Conservation (phyloP, 2,888 invertebrate species). For the Drosophila vallismaia region DNA sequence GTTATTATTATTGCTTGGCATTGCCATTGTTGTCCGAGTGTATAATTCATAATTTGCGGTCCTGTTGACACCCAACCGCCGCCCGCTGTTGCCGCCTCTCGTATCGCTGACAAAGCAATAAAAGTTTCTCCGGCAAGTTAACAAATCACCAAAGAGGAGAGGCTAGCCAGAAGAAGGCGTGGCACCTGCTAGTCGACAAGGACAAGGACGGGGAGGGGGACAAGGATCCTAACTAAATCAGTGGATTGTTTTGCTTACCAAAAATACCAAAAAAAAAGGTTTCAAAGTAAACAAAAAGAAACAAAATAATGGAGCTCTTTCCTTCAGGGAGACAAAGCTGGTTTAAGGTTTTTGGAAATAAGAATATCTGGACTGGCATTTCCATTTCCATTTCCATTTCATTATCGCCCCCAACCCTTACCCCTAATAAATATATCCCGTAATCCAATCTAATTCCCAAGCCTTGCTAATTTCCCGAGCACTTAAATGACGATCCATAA, state of each 20-base stretch:
- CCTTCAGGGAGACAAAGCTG: background rate
- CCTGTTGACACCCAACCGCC: constrained; percentile 2
- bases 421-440: too few relatives aligned
- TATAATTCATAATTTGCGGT: constrained; percentile 71
- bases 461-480: background rate
- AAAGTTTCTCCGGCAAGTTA: constrained; percentile 72
- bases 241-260: background rate
- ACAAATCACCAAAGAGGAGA: constrained; percentile 65
- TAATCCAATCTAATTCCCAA: background rate
- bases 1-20: background rate
- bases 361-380: too few relatives aligned
- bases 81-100: constrained; percentile 19
- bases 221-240: background rate
- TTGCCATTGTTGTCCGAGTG: constrained; percentile 37
- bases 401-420: too few relatives aligned
- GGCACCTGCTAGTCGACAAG: constrained; percentile 7
- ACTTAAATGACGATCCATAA: constrained; percentile 4
- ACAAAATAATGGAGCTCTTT: background rate
- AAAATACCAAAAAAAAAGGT: too few relatives aligned
- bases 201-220: background rate
- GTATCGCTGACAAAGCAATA: constrained; percentile 61
- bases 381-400: too few relatives aligned
- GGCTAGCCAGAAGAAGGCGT: constrained; percentile 35
- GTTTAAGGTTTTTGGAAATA: too few relatives aligned
- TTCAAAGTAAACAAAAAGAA: background rate